Evolutionary conservation across 1,140 invertebrate genomes (phyloP).

Genomic region (Calliphora vicina): DNA sequence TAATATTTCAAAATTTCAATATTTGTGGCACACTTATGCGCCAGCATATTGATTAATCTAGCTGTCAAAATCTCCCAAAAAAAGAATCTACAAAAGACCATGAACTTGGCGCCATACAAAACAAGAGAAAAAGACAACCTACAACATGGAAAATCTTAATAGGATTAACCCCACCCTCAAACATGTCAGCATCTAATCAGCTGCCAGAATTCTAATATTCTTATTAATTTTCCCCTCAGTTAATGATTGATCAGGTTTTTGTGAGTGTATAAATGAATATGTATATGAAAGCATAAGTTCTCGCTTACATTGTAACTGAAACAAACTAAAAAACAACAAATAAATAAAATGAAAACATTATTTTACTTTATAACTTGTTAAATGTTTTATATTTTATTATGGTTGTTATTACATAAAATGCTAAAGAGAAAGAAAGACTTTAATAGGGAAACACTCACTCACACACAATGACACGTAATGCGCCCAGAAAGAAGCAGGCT

Average conservation of each 20-base stretch:
- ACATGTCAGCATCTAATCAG: not conserved
- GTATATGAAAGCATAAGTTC: not conserved
- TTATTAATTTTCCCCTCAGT: not conserved
- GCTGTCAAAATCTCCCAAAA: no score
- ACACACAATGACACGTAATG: no score
- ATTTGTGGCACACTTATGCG: no score
- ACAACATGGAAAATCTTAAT: not conserved
- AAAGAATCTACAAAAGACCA: no score
- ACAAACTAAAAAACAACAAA: not conserved
- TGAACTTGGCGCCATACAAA: not conserved
- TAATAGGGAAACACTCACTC: no score
- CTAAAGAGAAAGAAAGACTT: not conserved
- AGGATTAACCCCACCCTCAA: not conserved
- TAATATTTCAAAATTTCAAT: no score
- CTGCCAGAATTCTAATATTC: not conserved
- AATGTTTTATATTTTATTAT: conserved; percentile 2
- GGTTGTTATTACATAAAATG: not conserved
- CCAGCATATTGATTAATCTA: no score
- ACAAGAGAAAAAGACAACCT: not conserved
- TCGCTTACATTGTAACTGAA: not conserved
- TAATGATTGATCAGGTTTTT: not conserved
- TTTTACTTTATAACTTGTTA: not conserved
- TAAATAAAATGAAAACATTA: not conserved
- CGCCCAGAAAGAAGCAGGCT: not conserved
- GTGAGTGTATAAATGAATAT: not conserved